Evolutionary conservation across 2,113 vertebrate genomes (phyloP), one percentile per base, ranked within the genome.

Genomic region (Phrynocephalus versicolor): DNA sequence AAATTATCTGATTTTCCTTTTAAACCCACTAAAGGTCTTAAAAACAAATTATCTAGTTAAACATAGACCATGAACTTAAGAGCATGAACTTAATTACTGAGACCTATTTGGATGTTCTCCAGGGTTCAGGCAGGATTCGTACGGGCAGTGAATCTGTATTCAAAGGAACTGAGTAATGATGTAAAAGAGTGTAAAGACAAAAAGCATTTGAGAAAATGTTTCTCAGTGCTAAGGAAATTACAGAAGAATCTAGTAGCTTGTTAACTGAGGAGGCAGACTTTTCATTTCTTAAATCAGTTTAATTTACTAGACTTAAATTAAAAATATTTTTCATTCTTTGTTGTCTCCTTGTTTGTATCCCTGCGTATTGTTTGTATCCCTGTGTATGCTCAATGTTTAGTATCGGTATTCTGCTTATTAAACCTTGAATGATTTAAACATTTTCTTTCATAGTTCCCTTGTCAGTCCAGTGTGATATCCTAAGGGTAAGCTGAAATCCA

Each of bases 291-390:
- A 33, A 80, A 86, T 81, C 58, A 58, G 55, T 81, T 86, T 86
- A 86, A 86, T 81, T 86, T 81, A 78, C 60, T 65, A 78, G 84
- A 65, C n/a, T 67, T 86, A 81, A 86, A 86, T 86, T 81, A 86
- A 86, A 86, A 81, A 77, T 55, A 86, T 86, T 81, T 81, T 86
- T 86, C 84, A 86, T 86, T 73, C 78, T 74, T 74, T 70, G 78
- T 78, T 65, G 58, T 81, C 84, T 81, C 78, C 39, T 51, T 65
- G 70, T 64, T 72, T 86, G 55, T 81, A 81, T 81, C 57, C n/a
- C n/a, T n/a, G n/a, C n/a, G n/a, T n/a, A 65, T 74, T 86, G 81
- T 86, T 80, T 74, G 83, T 69, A 78, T 57, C 83, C 65, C 18
- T 25, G 45, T 58, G n/a, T 73, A 81, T 55, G 78, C 74, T 57